Conservation (phyloP, 2,797 vertebrate genomes). For the Hafferia zeledoni region DNA sequence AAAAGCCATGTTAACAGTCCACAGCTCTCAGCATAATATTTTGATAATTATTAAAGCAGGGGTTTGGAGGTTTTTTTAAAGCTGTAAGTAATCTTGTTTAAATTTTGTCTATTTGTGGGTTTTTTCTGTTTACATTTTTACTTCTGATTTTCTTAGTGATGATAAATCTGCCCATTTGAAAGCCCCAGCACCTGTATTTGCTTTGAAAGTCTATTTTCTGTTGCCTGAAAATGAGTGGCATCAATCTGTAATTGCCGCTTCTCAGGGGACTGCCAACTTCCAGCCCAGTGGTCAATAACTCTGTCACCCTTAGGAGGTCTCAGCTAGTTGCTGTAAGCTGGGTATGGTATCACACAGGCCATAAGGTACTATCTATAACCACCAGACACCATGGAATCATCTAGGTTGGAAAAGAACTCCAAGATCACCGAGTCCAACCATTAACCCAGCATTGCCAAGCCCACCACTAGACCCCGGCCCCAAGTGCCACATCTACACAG, state of each 20-base stretch:
- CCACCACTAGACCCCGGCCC: background rate
- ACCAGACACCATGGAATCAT: background rate
- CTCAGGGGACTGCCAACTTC: background rate
- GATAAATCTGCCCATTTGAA: background rate
- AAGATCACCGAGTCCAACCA: fast-evolving
- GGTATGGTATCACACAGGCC: background rate
- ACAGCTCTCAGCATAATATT: background rate
- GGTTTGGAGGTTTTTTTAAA: background rate
- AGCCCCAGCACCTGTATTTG: background rate
- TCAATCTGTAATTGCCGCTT: fast-evolving
- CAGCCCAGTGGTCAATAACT: background rate
- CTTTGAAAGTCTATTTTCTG: background rate
- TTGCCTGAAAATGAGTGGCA: background rate
- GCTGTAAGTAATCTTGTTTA: background rate
- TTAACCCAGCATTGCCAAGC: background rate
- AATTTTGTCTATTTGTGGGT: background rate
- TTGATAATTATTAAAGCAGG: background rate
- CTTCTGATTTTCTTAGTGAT: background rate
- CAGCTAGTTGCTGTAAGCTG: background rate
- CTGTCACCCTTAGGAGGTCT: background rate
- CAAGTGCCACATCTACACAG: background rate
- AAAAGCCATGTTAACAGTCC: background rate
- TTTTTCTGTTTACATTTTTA: background rate
- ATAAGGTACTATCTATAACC: background rate
- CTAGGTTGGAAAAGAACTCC: background rate